These are phyloP conservation scores for Gulo gulo DNA, from an alignment of 2,113 vertebrate species.

Conservation along the genomic window DNA sequence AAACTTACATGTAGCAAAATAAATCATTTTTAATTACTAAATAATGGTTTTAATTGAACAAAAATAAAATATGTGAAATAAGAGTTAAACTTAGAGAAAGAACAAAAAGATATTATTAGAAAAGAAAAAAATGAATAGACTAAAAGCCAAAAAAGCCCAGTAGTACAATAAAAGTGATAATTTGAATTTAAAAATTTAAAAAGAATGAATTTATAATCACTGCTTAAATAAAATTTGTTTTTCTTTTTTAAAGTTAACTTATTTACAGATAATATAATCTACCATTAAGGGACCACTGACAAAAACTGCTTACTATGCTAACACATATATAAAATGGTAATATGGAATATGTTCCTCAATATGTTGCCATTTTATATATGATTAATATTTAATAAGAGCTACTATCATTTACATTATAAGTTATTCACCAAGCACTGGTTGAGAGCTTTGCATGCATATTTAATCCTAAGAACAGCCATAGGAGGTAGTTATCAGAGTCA, in stretches of 20 bases:
- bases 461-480: not conserved
- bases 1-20: not conserved
- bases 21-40: not conserved
- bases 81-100: not conserved
- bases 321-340: not conserved
- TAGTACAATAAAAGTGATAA: not conserved
- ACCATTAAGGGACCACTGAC: not conserved
- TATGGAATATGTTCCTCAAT: not conserved
- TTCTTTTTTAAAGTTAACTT: not conserved
- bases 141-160: not conserved
- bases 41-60: not conserved
- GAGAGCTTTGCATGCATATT: not conserved
- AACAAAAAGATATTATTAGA: not conserved
- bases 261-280: not conserved
- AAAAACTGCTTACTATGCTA: not conserved
- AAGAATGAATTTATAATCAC: not conserved
- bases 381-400: not conserved
- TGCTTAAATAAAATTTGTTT: constrained; percentile 6
- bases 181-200: constrained; percentile 6
- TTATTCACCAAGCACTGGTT: not conserved
- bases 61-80: not conserved
- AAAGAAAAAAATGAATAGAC: not conserved
- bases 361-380: not conserved
- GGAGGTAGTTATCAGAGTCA: not conserved
- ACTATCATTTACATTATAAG: not conserved